Conservation (phyloP, 2,888 invertebrate genomes). For the Chironomus riparius region DNA sequence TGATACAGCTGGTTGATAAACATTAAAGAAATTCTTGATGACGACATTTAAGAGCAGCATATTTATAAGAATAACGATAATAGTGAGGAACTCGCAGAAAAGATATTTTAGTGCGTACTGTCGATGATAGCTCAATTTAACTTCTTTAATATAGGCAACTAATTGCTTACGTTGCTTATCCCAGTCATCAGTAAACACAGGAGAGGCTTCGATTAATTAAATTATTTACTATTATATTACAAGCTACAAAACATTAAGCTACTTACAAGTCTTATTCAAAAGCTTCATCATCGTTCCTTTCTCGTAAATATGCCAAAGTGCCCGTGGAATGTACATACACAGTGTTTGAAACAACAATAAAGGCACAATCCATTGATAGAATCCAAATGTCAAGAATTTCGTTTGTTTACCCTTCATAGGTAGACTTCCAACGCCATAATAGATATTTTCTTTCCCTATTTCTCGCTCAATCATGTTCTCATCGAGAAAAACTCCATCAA, state of each 20-base stretch:
- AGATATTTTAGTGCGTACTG: background rate
- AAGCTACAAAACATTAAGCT: too few relatives aligned
- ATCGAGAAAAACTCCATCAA: background rate
- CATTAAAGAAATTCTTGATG: background rate
- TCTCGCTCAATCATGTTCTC: background rate
- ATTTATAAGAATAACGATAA: background rate
- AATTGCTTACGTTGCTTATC: background rate
- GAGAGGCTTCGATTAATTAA: background rate
- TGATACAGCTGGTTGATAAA: background rate
- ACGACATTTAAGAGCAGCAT: background rate
- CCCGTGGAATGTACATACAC: background rate
- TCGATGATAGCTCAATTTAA: background rate
- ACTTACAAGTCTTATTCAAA: background rate
- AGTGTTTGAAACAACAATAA: background rate
- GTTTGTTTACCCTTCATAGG: too few relatives aligned
- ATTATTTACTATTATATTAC: background rate
- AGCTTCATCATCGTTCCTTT: background rate
- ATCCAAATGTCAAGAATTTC: background rate
- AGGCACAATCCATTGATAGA: slow-evolving; percentile 21
- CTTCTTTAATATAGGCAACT: background rate
- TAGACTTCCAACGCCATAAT: background rate
- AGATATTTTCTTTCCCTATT: background rate
- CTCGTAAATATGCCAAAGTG: background rate
- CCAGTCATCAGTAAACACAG: background rate
- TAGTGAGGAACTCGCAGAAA: background rate